These are phyloP conservation scores for Setipinna tenuifilis DNA, from an alignment of 2,797 vertebrate genomes.

Conservation along the genomic window DNA sequence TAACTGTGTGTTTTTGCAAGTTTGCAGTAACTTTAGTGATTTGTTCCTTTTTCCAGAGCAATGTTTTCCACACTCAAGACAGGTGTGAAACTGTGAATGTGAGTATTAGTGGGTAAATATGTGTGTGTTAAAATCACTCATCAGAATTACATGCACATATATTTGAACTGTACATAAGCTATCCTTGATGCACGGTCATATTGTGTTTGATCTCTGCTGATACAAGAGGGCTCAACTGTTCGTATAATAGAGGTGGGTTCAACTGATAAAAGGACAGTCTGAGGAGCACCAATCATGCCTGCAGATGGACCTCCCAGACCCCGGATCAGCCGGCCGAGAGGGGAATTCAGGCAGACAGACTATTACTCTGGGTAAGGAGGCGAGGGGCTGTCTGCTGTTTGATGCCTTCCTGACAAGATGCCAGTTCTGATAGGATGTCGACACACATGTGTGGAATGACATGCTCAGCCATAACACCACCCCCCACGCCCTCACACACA, in stretches of 20 bases:
- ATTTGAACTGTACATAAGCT: neutral
- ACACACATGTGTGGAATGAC: neutral
- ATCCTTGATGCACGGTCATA: neutral
- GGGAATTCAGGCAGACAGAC: neutral
- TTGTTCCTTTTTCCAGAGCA: neutral
- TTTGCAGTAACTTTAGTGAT: neutral
- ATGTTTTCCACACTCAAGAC: neutral
- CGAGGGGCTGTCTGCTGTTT: neutral
- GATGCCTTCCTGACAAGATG: neutral
- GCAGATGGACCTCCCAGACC: neutral
- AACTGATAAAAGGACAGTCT: neutral
- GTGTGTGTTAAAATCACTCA: neutral
- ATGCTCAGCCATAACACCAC: neutral
- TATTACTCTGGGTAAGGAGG: slow-evolving; percentile 18
- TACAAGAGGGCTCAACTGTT: neutral
- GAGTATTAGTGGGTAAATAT: neutral
- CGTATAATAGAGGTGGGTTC: neutral
- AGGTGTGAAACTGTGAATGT: neutral
- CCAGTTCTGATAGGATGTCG: neutral
- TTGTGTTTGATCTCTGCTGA: neutral
- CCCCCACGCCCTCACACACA: neutral
- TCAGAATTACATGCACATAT: neutral
- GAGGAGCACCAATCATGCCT: neutral
- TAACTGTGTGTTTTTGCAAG: slow-evolving; percentile 35
- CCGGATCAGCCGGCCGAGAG: neutral